Conservation (phyloP, 2,888 invertebrate species). For the Argyresthia goedartella region DNA sequence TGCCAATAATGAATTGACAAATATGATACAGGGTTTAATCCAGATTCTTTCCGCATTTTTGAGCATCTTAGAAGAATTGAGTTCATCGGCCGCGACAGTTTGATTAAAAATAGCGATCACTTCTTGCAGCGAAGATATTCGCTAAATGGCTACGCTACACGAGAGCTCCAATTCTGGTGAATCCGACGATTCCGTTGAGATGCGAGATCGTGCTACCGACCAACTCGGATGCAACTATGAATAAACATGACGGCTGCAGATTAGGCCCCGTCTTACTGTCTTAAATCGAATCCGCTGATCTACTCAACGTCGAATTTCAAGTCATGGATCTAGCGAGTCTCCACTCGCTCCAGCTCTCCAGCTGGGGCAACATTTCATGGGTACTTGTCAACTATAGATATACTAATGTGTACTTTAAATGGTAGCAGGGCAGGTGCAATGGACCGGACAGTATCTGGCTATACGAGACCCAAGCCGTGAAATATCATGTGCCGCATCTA, state of each 20-base stretch:
- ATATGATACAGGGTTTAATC: no score
- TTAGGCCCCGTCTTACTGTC: not conserved
- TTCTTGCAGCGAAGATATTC: conserved; percentile 18
- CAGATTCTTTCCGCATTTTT: conserved; percentile 1
- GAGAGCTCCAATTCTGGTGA: conserved; percentile 15
- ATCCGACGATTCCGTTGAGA: conserved; percentile 13
- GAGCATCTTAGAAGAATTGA: conserved; percentile 24
- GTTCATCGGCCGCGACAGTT: conserved; percentile 31
- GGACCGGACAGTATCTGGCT: not conserved
- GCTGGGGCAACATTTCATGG: no score
- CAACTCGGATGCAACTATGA: conserved; percentile 9
- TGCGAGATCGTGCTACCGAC: conserved; percentile 11
- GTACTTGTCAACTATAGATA: no score
- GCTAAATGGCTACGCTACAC: conserved; percentile 19
- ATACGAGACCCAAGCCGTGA: not conserved
- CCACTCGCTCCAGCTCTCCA: no score
- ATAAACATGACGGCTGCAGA: not conserved
- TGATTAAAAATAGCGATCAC: conserved; percentile 36
- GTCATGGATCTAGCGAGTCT: no score
- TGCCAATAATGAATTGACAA: no score
- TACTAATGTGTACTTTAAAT: not conserved
- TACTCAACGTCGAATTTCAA: not conserved
- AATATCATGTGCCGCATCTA: not conserved
- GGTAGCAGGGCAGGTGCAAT: not conserved
- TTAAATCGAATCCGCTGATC: not conserved